Conservation (phyloP, 2,797 vertebrate genomes). For the Poeciliopsis presidionis region DNA sequence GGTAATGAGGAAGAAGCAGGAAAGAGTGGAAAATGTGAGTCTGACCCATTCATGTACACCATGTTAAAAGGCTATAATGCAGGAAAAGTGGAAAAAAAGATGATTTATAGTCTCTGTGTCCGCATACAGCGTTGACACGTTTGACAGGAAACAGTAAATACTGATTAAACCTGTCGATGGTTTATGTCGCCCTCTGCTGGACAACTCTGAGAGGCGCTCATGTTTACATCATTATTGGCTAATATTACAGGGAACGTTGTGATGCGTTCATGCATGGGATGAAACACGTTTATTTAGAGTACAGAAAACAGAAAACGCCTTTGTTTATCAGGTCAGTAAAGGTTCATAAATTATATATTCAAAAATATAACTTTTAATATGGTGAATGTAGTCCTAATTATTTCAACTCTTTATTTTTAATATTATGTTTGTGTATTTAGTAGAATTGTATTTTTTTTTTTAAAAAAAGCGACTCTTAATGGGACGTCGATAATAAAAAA, state of each 20-base stretch:
- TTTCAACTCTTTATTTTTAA: not conserved
- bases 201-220: not conserved
- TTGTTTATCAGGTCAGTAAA: not conserved
- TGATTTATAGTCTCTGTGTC: not conserved
- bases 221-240: not conserved
- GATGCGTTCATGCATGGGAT: not conserved
- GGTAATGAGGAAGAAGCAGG: not conserved
- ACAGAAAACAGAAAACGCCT: not conserved
- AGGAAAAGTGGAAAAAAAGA: not conserved
- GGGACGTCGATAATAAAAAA: not conserved
- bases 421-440: not conserved
- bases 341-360: not conserved
- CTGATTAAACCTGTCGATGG: not conserved
- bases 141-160: not conserved
- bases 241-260: not conserved
- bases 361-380: not conserved
- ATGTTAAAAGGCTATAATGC: no score
- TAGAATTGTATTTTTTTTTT: not conserved
- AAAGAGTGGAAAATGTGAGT: not conserved
- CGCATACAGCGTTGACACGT: not conserved
- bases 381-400: not conserved
- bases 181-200: conserved; percentile 7
- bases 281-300: not conserved
- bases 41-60: no score
- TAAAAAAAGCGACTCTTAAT: not conserved